Percentiles rank a stretch among this genome's conserved stretches.
Evolutionary conservation across 2,888 invertebrate species (phyloP).

Genomic region (Agrilus cyanescens): DNA sequence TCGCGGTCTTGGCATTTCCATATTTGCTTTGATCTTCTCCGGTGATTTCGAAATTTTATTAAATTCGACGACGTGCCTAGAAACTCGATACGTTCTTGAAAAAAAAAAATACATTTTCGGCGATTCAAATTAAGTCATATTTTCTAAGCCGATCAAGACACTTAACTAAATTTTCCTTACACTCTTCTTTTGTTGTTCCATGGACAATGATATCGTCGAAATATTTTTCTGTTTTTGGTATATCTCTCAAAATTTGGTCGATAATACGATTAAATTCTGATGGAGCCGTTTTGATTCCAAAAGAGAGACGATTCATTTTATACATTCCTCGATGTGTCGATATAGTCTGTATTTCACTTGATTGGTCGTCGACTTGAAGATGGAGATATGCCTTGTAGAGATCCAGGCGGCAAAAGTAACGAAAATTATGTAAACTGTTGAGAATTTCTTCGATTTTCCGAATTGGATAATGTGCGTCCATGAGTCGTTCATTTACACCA

Average conservation of each 20-base stretch:
- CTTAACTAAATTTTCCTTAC: no score
- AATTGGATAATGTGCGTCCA: slow-evolving; percentile 13
- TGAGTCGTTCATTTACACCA: slow-evolving; percentile 16
- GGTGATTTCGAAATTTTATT: no score
- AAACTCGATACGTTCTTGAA: no score
- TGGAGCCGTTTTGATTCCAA: slow-evolving; percentile 19
- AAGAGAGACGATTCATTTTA: slow-evolving; percentile 14
- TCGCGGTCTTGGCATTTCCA: no score
- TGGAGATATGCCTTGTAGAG: slow-evolving; percentile 21
- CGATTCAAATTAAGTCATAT: no score
- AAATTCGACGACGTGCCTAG: no score
- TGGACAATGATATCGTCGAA: no score
- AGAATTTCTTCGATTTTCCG: slow-evolving; percentile 16
- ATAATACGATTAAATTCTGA: slow-evolving; percentile 17
- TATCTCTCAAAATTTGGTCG: slow-evolving; percentile 11
- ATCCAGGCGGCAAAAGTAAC: slow-evolving; percentile 20
- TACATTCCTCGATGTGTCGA: slow-evolving; percentile 19
- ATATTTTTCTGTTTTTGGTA: neutral
- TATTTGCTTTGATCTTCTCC: no score
- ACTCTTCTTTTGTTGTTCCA: no score
- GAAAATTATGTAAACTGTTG: slow-evolving; percentile 15
- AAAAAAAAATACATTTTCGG: no score
- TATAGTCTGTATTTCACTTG: slow-evolving; percentile 16
- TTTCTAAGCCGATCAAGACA: no score
- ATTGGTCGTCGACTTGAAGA: slow-evolving; percentile 15